Conservation (phyloP, 2,797 vertebrate species). For the Ceyx erithaca region DNA sequence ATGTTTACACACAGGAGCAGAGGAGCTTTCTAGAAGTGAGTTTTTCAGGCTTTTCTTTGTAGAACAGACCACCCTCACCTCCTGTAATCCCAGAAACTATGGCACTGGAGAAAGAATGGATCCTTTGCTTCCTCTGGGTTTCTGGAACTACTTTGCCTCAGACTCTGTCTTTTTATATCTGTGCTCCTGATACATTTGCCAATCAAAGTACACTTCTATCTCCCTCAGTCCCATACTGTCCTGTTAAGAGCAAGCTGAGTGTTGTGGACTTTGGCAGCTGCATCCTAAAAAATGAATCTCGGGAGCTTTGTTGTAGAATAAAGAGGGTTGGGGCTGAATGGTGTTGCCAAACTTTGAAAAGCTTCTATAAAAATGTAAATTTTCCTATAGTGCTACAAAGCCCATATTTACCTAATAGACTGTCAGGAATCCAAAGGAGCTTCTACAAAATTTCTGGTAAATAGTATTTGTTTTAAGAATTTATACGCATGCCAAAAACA, state of each 20-base stretch:
- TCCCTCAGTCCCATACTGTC: background rate
- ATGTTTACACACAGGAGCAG: background rate
- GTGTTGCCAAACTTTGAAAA: conserved; percentile 11
- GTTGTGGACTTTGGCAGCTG: background rate
- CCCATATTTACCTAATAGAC: conserved; percentile 11
- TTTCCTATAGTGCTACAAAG: background rate
- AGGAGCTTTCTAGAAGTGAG: background rate
- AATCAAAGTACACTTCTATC: background rate
- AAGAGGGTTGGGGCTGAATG: background rate
- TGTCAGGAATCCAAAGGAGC: background rate
- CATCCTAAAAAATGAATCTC: background rate
- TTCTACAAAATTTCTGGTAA: conserved; percentile 25
- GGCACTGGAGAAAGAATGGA: background rate
- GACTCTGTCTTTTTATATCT: background rate
- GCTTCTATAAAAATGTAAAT: conserved; percentile 12
- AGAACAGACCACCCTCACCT: background rate
- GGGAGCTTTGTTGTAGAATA: background rate
- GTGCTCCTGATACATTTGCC: background rate
- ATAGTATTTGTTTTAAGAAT: conserved; percentile 39
- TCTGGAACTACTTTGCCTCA: background rate
- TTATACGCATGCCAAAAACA: conserved; percentile 55
- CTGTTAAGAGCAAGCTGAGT: background rate
- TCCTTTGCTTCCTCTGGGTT: background rate
- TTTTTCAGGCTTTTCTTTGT: background rate
- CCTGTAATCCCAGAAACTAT: background rate